These are phyloP conservation scores for Diaperis boleti DNA, from an alignment of 2,888 invertebrate genomes.

Conservation along the genomic window DNA sequence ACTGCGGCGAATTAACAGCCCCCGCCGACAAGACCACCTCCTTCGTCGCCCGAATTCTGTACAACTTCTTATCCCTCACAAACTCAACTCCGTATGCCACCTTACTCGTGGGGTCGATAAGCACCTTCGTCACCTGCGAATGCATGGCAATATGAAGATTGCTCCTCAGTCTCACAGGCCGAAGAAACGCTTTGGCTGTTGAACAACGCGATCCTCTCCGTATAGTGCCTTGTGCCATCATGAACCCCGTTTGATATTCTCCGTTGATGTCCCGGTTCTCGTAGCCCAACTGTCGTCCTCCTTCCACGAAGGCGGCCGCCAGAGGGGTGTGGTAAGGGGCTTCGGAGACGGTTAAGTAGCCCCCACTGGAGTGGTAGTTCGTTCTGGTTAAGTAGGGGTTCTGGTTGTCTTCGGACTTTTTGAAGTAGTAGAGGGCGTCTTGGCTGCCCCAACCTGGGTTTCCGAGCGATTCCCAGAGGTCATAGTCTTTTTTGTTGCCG, in stretches of 20 bases:
- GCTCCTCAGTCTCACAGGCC: constrained; percentile 82
- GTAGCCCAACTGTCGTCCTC: constrained; percentile 78
- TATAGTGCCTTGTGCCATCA: constrained; percentile 87
- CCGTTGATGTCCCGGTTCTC: constrained; percentile 90
- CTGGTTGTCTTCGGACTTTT: constrained; percentile 91
- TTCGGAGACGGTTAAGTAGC: constrained; percentile 86
- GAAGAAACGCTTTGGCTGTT: constrained; percentile 87
- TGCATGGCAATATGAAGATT: constrained; percentile 89
- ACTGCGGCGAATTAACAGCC: constrained; percentile 92
- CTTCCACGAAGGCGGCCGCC: constrained; percentile 83
- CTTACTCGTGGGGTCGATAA: constrained; percentile 80
- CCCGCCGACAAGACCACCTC: constrained; percentile 94
- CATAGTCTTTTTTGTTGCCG: constrained; percentile 91
- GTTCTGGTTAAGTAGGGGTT: constrained; percentile 86
- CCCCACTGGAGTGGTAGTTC: constrained; percentile 83
- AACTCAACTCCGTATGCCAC: constrained; percentile 88
- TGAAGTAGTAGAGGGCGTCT: constrained; percentile 85
- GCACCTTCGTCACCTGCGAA: constrained; percentile 81
- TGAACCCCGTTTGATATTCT: constrained; percentile 87
- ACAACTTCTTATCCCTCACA: constrained; percentile 77
- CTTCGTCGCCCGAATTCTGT: constrained; percentile 80
- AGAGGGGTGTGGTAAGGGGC: constrained; percentile 89
- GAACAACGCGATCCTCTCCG: constrained; percentile 87
- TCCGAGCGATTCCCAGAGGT: constrained; percentile 88
- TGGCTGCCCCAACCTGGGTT: constrained; percentile 90